Percentiles rank a stretch among this genome's conserved stretches.
Conservation (phyloP, 2,113 vertebrate species). For the Opisthocomus hoazin region DNA sequence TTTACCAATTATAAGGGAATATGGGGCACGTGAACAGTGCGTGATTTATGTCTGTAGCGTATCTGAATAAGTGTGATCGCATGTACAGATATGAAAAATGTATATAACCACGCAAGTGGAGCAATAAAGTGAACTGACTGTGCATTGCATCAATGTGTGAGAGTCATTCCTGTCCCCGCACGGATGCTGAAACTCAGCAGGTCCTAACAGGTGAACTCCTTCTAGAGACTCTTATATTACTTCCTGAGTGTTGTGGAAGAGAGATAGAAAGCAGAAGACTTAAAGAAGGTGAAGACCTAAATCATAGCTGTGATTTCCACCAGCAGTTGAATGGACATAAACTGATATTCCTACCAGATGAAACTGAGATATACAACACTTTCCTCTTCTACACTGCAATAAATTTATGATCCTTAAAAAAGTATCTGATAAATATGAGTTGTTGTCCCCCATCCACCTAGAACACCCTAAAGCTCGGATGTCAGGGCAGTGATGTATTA, state of each 20-base stretch:
- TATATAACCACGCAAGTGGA: too few species aligned
- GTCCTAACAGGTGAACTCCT: not conserved
- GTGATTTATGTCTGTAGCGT: too few species aligned
- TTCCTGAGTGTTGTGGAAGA: not conserved
- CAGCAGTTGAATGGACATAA: not conserved
- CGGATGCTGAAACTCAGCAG: too few species aligned
- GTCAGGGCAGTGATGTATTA: not conserved
- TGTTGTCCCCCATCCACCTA: not conserved
- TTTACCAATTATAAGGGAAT: too few species aligned
- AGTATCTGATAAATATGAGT: not conserved
- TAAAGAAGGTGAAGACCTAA: not conserved
- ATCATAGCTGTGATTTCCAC: not conserved
- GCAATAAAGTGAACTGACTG: too few species aligned
- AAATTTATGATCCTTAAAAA: not conserved
- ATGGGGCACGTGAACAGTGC: too few species aligned
- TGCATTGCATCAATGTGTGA: too few species aligned
- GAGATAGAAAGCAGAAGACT: not conserved
- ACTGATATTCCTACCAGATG: not conserved
- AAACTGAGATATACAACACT: not conserved
- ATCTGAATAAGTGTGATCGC: too few species aligned
- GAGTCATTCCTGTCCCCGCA: too few species aligned
- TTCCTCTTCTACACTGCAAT: not conserved
- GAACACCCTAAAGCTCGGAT: not conserved
- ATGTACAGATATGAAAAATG: too few species aligned
- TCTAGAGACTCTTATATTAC: not conserved